Evolutionary conservation across 2,113 vertebrate genomes (phyloP).

Genomic region (Ammodytes dubius): DNA sequence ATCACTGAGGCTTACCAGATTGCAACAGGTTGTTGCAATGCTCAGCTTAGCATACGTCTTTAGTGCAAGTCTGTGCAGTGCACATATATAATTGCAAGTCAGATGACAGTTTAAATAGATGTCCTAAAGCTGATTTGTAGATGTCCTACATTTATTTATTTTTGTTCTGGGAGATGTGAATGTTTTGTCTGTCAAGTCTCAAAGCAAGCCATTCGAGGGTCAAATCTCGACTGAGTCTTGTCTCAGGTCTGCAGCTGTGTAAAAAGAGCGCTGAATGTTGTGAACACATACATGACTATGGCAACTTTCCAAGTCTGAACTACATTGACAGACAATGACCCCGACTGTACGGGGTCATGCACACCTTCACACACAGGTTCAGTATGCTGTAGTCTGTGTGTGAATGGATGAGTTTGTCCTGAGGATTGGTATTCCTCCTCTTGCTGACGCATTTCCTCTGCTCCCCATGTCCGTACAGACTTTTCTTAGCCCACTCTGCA

Average conservation of each 20-base stretch:
- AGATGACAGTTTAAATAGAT: not conserved
- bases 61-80: too few species aligned
- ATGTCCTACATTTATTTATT: not conserved
- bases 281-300: not conserved
- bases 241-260: not conserved
- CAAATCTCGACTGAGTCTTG: not conserved
- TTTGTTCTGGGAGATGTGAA: not conserved
- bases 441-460: constrained; percentile 66
- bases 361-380: constrained; percentile 11
- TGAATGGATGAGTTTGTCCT: constrained; percentile 67
- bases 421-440: constrained; percentile 39
- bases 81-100: too few species aligned
- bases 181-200: not conserved
- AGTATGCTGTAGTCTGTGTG: constrained; percentile 22
- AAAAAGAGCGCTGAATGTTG: not conserved
- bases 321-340: constrained; percentile 21
- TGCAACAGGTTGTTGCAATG: too few species aligned
- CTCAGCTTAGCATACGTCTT: too few species aligned
- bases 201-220: not conserved
- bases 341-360: constrained; percentile 19
- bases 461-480: constrained; percentile 42
- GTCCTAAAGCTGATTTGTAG: not conserved
- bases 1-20: too few species aligned
- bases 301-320: constrained; percentile 1
- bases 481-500: constrained; percentile 60